Base-by-base conservation (phyloP, 2,888 invertebrate genomes). In the Nysson spinosus region DNA sequence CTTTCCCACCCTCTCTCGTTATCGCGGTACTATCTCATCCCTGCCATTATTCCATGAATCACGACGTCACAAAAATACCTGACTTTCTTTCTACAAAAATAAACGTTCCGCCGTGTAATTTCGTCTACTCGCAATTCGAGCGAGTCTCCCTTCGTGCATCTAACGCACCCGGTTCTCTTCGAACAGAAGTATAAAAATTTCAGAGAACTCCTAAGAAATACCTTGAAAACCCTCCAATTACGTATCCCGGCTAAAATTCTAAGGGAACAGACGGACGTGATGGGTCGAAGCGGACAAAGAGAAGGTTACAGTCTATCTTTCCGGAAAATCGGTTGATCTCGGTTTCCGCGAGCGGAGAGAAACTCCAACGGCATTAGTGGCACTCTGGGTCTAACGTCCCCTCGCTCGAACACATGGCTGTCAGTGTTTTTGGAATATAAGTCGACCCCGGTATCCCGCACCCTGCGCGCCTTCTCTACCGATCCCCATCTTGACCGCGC, bases 401-500 rank as follows among this genome's bases (percentile, higher is more conserved):
- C n/a, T n/a, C n/a, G n/a, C n/a, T n/a, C 26, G 54, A 42, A 9
- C 58, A 52, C 51, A 46, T 40, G 51, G 51, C 51, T 51, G 62
- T 42, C 49, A 7, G 50, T 58, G 63, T 47, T 63, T 57, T 63
- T 16, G 58, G 51, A 57, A 35, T 43, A 42, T 32, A 24, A 58
- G 52, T 58, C 34, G 46, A 37, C 19, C n/a, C n/a, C n/a, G n/a
- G 60, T 32, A 49, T 54, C 60, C 39, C 47, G 42, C 46, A 43
- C 30, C 49, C 37, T 5, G 11, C 32, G 32, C 40, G 56, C 16
- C 54, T 54, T 50, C 44, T 54, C 54, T 37, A 32, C 58, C 49
- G 62, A 73, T 73, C 46, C 69, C 56, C 62, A 58, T 69, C 62
- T 72, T 63, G 72, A 72, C 66, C 69, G 56, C 69, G 66, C 66